Conservation (phyloP, 2,113 vertebrate genomes). For the Spheniscus mendiculus region DNA sequence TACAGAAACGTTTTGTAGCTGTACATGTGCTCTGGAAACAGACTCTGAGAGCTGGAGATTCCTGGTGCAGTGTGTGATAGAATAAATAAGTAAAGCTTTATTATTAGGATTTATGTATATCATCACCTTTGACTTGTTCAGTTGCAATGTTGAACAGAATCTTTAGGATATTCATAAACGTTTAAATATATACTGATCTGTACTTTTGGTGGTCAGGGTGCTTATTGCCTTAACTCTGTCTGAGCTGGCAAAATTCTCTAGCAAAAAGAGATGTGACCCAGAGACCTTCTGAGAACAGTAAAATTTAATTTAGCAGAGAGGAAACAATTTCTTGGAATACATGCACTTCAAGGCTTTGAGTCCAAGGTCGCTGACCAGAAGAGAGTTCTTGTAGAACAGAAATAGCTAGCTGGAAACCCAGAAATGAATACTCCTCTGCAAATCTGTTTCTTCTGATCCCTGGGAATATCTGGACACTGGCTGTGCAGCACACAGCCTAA, state of each 20-base stretch:
- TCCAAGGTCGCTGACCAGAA: background rate
- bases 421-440: background rate
- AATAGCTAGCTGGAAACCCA: background rate
- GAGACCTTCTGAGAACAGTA: background rate
- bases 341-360: background rate
- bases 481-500: background rate
- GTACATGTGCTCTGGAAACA: background rate
- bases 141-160: background rate
- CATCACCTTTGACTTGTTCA: background rate
- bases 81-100: background rate
- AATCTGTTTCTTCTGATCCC: background rate
- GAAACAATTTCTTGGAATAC: background rate
- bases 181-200: background rate
- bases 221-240: background rate
- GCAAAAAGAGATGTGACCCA: background rate
- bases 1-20: background rate
- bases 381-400: background rate
- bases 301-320: background rate
- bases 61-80: background rate
- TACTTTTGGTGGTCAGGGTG: background rate
- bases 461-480: background rate
- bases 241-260: background rate
- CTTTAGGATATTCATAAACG: background rate
- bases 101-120: background rate
- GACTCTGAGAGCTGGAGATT: background rate